Percentiles rank a stretch among this genome's conserved stretches.
These are phyloP conservation scores for Hypsopygia costalis DNA, from an alignment of 2,888 invertebrate species.

Conservation along the genomic window DNA sequence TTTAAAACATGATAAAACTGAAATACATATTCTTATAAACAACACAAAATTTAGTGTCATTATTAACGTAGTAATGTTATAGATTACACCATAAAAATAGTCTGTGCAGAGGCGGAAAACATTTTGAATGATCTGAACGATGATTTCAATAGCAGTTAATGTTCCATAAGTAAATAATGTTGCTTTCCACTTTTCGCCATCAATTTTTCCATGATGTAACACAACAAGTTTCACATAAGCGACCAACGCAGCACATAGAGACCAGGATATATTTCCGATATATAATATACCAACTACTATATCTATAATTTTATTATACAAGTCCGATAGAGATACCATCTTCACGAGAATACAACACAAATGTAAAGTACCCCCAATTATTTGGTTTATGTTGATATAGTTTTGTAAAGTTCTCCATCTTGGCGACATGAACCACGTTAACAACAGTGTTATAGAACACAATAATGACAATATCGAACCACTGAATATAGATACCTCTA, in stretches of 20 bases:
- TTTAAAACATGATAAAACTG: constrained; percentile 22
- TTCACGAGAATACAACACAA: background rate
- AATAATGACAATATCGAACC: background rate
- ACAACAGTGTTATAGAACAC: background rate
- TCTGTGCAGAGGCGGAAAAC: no score
- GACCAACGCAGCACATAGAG: constrained; percentile 19
- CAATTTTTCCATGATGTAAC: constrained; percentile 15
- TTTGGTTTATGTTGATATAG: constrained; percentile 24
- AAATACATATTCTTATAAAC: constrained; percentile 20
- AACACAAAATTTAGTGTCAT: constrained; percentile 17
- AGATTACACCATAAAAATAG: background rate
- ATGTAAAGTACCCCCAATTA: constrained; percentile 23
- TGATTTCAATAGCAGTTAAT: constrained; percentile 1
- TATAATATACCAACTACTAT: background rate
- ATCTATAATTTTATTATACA: background rate
- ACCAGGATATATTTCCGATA: constrained; percentile 21
- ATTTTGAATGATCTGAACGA: constrained; percentile 1
- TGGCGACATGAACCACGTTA: constrained; percentile 25
- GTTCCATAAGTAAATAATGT: constrained; percentile 17
- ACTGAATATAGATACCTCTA: background rate
- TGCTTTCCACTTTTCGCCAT: constrained; percentile 17
- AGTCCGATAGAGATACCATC: background rate
- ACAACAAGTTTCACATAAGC: constrained; percentile 26
- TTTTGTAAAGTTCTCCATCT: constrained; percentile 30
- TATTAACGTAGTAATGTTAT: background rate